Evolutionary conservation across 2,888 invertebrate species (phyloP).

Genomic region (Microctonus hyperodae): DNA sequence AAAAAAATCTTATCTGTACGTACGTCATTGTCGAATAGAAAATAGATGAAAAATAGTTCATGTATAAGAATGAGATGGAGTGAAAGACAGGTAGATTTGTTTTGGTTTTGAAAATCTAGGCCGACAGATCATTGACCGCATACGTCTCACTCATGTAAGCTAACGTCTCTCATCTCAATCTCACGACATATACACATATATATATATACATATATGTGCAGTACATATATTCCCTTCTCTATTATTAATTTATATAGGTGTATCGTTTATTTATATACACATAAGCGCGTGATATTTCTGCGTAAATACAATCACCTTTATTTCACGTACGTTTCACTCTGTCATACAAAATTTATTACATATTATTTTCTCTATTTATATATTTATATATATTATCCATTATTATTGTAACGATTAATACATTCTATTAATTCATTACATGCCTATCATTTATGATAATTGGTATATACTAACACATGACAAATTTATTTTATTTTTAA

Average conservation of each 20-base stretch:
- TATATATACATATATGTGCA: too few relatives aligned
- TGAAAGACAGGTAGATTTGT: constrained; percentile 46
- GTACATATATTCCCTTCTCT: constrained; percentile 31
- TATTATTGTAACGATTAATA: not conserved
- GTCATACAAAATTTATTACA: not conserved
- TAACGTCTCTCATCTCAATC: constrained; percentile 32
- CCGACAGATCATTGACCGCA: constrained; percentile 52
- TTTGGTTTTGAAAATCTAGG: constrained; percentile 59
- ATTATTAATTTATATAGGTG: not conserved
- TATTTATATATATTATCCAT: not conserved
- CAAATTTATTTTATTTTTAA: not conserved
- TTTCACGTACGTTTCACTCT: not conserved
- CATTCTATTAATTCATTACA: too few relatives aligned
- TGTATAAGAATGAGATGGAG: not conserved
- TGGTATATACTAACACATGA: too few relatives aligned
- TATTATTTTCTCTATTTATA: not conserved
- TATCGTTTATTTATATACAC: not conserved
- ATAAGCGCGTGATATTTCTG: not conserved
- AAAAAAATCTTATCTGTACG: too few relatives aligned
- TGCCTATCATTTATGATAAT: too few relatives aligned
- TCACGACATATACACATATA: constrained; percentile 32
- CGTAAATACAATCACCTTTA: not conserved
- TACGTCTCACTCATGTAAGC: constrained; percentile 29
- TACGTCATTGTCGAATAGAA: not conserved
- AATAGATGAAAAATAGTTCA: not conserved